Conservation (phyloP, 2,113 vertebrate species). For the Burhinus oedicnemus region DNA sequence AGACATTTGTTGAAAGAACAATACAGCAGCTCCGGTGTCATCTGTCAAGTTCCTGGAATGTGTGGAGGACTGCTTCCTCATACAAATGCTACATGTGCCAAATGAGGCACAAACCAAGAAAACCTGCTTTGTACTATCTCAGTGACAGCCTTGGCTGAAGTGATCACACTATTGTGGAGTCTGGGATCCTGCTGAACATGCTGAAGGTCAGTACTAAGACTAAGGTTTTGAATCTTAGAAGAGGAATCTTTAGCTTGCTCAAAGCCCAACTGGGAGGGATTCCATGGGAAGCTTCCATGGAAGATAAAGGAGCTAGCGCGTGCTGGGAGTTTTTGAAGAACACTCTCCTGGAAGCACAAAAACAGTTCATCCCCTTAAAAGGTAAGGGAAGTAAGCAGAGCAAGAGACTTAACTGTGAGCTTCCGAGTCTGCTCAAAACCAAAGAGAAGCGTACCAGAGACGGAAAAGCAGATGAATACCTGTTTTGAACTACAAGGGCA, state of each 20-base stretch:
- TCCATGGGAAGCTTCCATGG: too few relatives aligned
- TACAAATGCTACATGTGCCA: not conserved
- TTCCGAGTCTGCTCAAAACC: too few relatives aligned
- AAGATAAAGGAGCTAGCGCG: too few relatives aligned
- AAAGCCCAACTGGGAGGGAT: too few relatives aligned
- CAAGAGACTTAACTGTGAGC: too few relatives aligned
- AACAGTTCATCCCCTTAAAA: too few relatives aligned
- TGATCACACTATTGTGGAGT: not conserved
- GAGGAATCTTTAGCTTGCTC: not conserved
- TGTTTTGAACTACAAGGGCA: too few relatives aligned
- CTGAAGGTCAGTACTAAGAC: not conserved
- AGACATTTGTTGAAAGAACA: not conserved
- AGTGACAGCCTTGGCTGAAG: not conserved
- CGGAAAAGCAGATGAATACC: too few relatives aligned
- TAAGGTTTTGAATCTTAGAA: not conserved
- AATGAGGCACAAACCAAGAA: not conserved
- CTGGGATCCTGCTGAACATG: not conserved
- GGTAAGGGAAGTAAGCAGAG: too few relatives aligned
- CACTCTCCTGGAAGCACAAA: too few relatives aligned
- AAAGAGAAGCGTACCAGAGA: too few relatives aligned
- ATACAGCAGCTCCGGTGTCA: not conserved
- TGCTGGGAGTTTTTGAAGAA: too few relatives aligned
- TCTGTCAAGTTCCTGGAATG: not conserved
- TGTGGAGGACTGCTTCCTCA: not conserved
- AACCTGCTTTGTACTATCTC: not conserved